phyloP scores from a whole-genome alignment of 2,113 vertebrate species.

The Zosterops lateralis region DNA sequence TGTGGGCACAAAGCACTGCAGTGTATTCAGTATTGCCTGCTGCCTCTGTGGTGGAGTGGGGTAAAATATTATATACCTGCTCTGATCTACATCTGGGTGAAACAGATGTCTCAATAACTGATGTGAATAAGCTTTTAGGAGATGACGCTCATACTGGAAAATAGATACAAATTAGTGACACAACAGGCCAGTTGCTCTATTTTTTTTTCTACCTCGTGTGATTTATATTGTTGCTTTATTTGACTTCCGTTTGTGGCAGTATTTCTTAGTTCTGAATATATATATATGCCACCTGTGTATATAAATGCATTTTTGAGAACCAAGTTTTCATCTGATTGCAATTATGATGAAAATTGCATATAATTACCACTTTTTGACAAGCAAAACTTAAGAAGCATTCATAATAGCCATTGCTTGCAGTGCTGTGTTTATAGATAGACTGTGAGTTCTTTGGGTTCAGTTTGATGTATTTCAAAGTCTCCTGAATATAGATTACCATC shows the following conservation, averaged over 20 bases:
- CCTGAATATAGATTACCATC: background rate
- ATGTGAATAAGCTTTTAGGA: background rate
- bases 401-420: background rate
- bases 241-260: background rate
- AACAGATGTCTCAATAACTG: background rate
- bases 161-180: background rate
- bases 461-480: background rate
- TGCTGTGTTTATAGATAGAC: background rate
- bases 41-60: background rate
- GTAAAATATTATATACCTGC: background rate
- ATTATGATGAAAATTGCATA: background rate
- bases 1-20: fast-evolving
- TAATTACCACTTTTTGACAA: background rate
- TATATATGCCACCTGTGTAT: background rate
- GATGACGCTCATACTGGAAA: background rate
- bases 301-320: background rate
- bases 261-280: background rate
- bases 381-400: background rate
- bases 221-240: background rate
- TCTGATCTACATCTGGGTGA: background rate
- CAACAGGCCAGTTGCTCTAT: background rate
- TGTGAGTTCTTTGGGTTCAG: background rate
- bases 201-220: background rate
- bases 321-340: background rate
- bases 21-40: background rate